Evolutionary conservation across 2,113 vertebrate species (phyloP).

Genomic region (Andinoacara biseriatus): DNA sequence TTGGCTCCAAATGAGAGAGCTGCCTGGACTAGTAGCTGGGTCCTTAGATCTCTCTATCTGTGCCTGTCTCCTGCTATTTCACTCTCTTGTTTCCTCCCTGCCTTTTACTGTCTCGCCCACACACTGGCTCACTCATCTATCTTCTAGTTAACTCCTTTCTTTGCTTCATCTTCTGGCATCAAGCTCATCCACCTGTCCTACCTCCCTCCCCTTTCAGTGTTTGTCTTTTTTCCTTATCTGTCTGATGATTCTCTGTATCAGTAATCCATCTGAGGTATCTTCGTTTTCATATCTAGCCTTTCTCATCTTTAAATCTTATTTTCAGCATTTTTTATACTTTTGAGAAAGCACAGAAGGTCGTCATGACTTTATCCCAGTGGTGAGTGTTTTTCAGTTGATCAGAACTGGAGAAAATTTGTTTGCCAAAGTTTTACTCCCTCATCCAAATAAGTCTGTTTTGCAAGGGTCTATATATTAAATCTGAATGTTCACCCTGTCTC

Average conservation of each 20-base stretch:
- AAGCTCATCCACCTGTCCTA: conserved; percentile 51
- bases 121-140: conserved; percentile 44
- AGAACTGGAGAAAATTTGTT: background rate
- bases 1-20: conserved; percentile 60
- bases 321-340: conserved; percentile 16
- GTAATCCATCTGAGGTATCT: conserved; percentile 43
- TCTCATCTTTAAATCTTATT: conserved; percentile 12
- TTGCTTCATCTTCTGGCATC: conserved; percentile 47
- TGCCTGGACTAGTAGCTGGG: conserved; percentile 57
- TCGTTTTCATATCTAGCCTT: conserved; percentile 50
- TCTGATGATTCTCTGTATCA: conserved; percentile 22
- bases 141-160: conserved; percentile 53
- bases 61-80: conserved; percentile 52
- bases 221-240: conserved; percentile 30
- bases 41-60: conserved; percentile 59
- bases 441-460: conserved; percentile 34
- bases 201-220: conserved; percentile 4
- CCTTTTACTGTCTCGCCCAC: conserved; percentile 35
- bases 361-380: conserved; percentile 25
- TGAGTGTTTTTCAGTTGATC: conserved; percentile 35
- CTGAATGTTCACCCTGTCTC: conserved; percentile 34
- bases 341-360: conserved; percentile 45
- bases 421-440: conserved; percentile 43
- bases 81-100: conserved; percentile 43
- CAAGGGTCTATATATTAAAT: conserved; percentile 21